Base-by-base conservation (phyloP, 1,140 invertebrate genomes). In the Thereuonema tuberculata region DNA sequence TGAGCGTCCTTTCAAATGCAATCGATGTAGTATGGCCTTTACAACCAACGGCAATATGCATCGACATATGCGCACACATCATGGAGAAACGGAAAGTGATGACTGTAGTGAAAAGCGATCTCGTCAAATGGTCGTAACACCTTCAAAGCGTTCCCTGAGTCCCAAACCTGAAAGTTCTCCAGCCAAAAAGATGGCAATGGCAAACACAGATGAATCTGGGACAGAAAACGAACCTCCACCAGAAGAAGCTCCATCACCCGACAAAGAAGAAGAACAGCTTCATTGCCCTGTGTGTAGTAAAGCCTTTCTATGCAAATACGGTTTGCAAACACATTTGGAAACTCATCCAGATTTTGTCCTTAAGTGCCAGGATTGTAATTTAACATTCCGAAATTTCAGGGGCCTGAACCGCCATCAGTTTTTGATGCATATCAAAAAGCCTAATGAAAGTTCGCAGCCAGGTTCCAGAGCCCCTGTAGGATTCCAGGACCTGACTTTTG, bases 21-120 rank as follows among this genome's bases (percentile, higher is more conserved):
- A 81, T 65, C 79, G 81, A 63, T 92, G 88, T 71, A 78, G 82
- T 23, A 81, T 87, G 71, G 82, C 85, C 1, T 93, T 92, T 73
- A 89, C 86, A 28, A 91, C 87, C 1, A 91, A 89, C 70, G 87
- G 87, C 17, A 90, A 89, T 70, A 89, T 93, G 86, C 86, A 89
- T 67, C 75, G 87, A 25, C 89, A 92, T 69, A 81, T 87, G 75
- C 76, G 85, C 56, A 87, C 84, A 0, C 84, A 86, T 71, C 76
- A 75, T 61, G 48, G 31, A 24, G 64, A 59, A 64, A 26, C 48
- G 28, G n/a, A 15, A 43, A 9, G 37, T 14, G 12, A 26, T 25
- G 23, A 17, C 17, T 12, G 9, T 15, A 25, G 27, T 25, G 53
- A 55, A 29, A 26, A 17, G 21, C 21, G 9, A 50, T 5, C 24